Evolutionary conservation across 1,140 invertebrate genomes (phyloP), one percentile per base, ranked within the genome.

Genomic region (Neodiprion virginianus): DNA sequence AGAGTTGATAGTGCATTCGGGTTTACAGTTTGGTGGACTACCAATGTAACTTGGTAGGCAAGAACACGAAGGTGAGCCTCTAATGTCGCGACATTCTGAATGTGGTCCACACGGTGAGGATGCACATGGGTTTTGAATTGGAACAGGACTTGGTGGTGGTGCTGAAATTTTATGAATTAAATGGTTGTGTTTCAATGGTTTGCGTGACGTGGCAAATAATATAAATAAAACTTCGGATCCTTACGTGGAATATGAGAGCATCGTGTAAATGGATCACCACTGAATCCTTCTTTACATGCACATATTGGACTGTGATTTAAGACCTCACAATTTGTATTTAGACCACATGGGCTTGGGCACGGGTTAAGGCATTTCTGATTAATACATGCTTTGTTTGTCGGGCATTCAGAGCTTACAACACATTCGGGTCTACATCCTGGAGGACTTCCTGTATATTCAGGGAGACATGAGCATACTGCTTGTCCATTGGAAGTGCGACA

Each of bases 1-100:
- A 68, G 91, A 91, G 84, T 94, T 94, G 4, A 93, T 91, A 10
- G 93, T 91, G 79, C 94, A 95, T 86, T 94, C 93, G 1, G 93
- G 93, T 73, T 91, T 90, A 83, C 93, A 95, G 78, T 82, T 91
- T 84, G 88, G 88, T 70, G 89, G 88, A 72, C 78, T 84, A 67
- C 90, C 89, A 70, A 84, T 82, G 65, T 85, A 89, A 17, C 78
- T 81, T 0, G 80, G 69, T 23, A 75, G 72, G 71, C 88, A 89
- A 10, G 89, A 85, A 72, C 93, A 94, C 1, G 92, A 90, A 17
- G 92, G 91, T 61, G 87, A 89, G 28, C 88, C 89, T 75, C 91
- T 91, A 1, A 83, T 69, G 28, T 86, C 87, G 8, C 88, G 80
- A 75, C 91, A 92, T 9, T 88, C 82, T 67, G 88, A 87, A 76